Evolutionary conservation across 2,888 invertebrate genomes (phyloP).

Genomic region (Eupithecia insigniata): DNA sequence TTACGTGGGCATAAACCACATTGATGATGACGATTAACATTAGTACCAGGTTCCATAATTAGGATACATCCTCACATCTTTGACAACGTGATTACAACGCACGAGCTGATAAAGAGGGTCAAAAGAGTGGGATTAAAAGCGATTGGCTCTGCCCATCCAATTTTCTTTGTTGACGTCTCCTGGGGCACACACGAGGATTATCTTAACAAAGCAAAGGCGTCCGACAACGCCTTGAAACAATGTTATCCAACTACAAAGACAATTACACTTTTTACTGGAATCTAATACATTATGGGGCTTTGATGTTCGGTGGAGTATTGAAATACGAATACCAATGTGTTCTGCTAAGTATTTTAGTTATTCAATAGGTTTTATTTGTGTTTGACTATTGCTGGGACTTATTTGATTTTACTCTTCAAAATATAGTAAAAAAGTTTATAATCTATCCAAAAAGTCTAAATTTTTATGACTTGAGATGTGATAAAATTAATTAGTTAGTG

Average conservation of each 20-base stretch:
- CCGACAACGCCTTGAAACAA: constrained; percentile 69
- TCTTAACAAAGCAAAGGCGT: constrained; percentile 80
- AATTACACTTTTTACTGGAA: constrained; percentile 64
- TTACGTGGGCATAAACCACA: neutral
- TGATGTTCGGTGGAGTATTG: constrained; percentile 43
- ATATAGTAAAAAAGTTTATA: neutral
- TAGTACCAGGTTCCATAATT: neutral
- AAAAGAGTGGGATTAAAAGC: constrained; percentile 81
- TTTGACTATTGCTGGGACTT: neutral
- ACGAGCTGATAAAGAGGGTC: constrained; percentile 76
- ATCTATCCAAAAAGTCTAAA: too few species aligned
- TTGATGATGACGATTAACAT: neutral
- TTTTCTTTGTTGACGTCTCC: constrained; percentile 82
- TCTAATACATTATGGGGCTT: constrained; percentile 58
- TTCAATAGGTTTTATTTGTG: neutral
- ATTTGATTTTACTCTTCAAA: neutral
- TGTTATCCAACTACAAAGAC: constrained; percentile 65
- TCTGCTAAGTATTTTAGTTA: neutral
- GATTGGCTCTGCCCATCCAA: constrained; percentile 84
- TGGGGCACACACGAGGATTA: constrained; percentile 76
- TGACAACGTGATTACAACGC: constrained; percentile 72
- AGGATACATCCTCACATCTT: constrained; percentile 44
- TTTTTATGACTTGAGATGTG: too few species aligned
- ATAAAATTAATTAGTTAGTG: too few species aligned
- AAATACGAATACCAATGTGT: constrained; percentile 14